These are phyloP conservation scores for Andrena hattorfiana DNA, from an alignment of 2,888 invertebrate species.

Conservation along the genomic window DNA sequence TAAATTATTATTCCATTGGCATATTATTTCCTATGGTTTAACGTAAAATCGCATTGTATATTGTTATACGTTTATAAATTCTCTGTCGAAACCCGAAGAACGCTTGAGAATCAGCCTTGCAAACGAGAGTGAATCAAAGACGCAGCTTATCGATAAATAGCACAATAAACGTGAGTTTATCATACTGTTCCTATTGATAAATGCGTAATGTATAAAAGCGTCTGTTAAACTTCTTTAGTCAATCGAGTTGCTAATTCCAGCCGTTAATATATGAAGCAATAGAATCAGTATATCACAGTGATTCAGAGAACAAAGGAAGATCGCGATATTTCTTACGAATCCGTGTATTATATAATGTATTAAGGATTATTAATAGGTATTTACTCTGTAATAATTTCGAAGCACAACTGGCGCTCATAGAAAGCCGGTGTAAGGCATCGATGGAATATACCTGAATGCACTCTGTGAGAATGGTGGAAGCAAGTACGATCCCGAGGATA, in stretches of 20 bases:
- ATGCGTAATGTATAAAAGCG: background rate
- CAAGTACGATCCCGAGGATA: constrained; percentile 39
- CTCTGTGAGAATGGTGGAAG: constrained; percentile 45
- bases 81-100: background rate
- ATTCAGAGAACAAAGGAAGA: background rate
- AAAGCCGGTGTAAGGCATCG: constrained; percentile 39
- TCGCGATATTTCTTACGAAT: background rate
- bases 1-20: background rate
- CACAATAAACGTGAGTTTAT: background rate
- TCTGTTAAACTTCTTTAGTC: background rate
- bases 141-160: background rate
- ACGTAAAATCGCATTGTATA: background rate
- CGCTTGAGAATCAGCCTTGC: constrained; percentile 28
- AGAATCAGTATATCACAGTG: background rate
- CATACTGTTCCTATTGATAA: background rate
- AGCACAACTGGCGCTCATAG: constrained; percentile 14
- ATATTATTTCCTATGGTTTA: background rate
- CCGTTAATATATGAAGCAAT: background rate
- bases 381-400: constrained; percentile 8
- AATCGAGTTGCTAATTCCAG: background rate
- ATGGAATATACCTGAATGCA: constrained; percentile 32
- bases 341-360: background rate
- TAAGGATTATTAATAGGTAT: background rate
- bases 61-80: background rate
- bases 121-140: background rate